Percentiles rank a stretch among this genome's conserved stretches.
Evolutionary conservation across 2,113 vertebrate genomes (phyloP).

Genomic region (Pongo abelii): DNA sequence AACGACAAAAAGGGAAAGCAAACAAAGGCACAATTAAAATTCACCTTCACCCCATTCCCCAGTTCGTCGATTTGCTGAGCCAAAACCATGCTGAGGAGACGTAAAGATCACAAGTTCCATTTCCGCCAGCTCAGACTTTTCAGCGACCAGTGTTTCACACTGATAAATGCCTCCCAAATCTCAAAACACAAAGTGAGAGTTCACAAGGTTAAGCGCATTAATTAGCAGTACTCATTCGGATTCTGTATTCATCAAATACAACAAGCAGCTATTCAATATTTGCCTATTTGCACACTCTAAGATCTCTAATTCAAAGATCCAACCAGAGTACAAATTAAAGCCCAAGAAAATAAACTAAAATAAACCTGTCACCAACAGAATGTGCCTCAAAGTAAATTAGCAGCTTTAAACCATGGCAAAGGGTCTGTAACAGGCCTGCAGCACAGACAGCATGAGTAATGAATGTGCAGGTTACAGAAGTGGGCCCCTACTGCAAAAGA

Average conservation of each 20-base stretch:
- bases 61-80: neutral
- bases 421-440: neutral
- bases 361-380: constrained; percentile 64
- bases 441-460: neutral
- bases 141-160: constrained; percentile 1
- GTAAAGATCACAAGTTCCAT: constrained; percentile 33
- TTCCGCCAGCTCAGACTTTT: neutral
- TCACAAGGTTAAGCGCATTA: constrained; percentile 57
- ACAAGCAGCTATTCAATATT: constrained; percentile 67
- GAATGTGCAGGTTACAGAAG: neutral
- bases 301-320: constrained; percentile 53
- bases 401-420: constrained; percentile 27
- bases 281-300: constrained; percentile 58
- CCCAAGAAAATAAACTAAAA: constrained; percentile 66
- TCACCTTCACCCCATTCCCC: neutral
- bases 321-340: constrained; percentile 54
- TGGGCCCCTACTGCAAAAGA: neutral
- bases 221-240: constrained; percentile 64
- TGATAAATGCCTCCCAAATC: constrained; percentile 57
- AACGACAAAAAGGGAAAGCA: neutral
- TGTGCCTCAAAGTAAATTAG: constrained; percentile 54
- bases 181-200: constrained; percentile 54
- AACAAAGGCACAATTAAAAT: constrained; percentile 57
- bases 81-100: neutral
- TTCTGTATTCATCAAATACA: constrained; percentile 64